Evolutionary conservation across 1,140 invertebrate genomes (phyloP).

Genomic region (Araneus ventricosus): DNA sequence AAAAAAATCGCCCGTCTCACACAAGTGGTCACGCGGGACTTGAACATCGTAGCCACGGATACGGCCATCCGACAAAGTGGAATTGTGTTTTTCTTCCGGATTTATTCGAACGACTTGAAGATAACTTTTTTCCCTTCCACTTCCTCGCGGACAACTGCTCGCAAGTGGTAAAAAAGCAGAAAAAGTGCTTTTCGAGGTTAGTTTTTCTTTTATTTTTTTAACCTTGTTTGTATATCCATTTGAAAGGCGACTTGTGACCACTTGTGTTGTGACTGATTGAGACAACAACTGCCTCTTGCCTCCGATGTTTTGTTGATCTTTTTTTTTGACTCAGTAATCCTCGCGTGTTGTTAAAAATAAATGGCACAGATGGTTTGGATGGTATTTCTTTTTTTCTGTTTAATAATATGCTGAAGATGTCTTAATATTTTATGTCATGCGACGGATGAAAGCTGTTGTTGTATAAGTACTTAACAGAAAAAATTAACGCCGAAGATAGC

Average conservation of each 20-base stretch:
- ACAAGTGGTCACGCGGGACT: slow-evolving; percentile 16
- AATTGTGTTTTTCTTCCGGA: not conserved
- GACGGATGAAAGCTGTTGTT: too few species aligned
- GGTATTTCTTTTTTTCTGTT: too few species aligned
- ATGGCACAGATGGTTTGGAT: too few species aligned
- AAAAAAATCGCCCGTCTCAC: not conserved
- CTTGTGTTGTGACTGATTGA: slow-evolving; percentile 11
- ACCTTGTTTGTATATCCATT: not conserved
- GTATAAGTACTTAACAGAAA: too few species aligned
- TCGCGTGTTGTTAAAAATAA: too few species aligned
- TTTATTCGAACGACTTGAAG: slow-evolving; percentile 8
- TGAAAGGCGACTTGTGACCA: not conserved
- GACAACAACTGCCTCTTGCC: not conserved
- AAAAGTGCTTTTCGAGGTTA: not conserved
- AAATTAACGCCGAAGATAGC: too few species aligned
- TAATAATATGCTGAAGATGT: too few species aligned
- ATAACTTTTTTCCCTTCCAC: not conserved
- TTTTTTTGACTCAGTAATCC: not conserved
- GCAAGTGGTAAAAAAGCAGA: not conserved
- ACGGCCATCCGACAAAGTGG: slow-evolving; percentile 21
- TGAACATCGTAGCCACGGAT: not conserved
- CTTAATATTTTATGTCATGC: too few species aligned
- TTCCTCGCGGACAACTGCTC: not conserved
- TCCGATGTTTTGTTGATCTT: too few species aligned
- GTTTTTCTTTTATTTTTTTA: not conserved